Evolutionary conservation across 64 coral and sea anemone species (phyloP).

Genomic region (Pocillopora verrucosa): DNA sequence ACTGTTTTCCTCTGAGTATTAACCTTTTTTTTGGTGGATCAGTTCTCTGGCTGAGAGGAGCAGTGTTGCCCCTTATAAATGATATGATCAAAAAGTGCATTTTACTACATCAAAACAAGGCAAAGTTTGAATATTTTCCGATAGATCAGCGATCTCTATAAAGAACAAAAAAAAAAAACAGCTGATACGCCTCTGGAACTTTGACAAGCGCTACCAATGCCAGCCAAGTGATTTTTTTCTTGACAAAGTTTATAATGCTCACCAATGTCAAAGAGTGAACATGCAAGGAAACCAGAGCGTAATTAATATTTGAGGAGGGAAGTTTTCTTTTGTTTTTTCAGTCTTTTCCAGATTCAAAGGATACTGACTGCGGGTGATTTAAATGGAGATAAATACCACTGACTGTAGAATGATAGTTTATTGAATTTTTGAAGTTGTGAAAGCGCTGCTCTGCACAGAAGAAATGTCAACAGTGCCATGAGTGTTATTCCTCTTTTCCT

Average conservation of each 20-base stretch:
- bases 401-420: neutral
- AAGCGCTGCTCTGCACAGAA: neutral
- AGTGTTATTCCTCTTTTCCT: neutral
- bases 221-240: neutral
- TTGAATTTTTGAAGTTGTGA: neutral
- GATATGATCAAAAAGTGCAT: conserved; percentile 20
- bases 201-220: too few relatives aligned
- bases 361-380: neutral
- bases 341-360: neutral
- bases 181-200: too few relatives aligned
- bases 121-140: neutral
- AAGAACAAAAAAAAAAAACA: neutral
- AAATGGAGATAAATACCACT: neutral
- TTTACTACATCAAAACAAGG: conserved; percentile 31
- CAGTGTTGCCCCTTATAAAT: neutral
- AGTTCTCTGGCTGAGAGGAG: conserved; percentile 2
- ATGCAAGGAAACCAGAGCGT: neutral
- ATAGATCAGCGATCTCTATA: neutral
- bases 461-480: neutral
- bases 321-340: neutral
- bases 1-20: neutral
- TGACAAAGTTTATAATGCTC: neutral
- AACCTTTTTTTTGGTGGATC: neutral
- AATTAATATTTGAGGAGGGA: neutral
- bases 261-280: neutral